Evolutionary conservation across 2,888 invertebrate genomes (phyloP).

Genomic region (Amiota mariae): DNA sequence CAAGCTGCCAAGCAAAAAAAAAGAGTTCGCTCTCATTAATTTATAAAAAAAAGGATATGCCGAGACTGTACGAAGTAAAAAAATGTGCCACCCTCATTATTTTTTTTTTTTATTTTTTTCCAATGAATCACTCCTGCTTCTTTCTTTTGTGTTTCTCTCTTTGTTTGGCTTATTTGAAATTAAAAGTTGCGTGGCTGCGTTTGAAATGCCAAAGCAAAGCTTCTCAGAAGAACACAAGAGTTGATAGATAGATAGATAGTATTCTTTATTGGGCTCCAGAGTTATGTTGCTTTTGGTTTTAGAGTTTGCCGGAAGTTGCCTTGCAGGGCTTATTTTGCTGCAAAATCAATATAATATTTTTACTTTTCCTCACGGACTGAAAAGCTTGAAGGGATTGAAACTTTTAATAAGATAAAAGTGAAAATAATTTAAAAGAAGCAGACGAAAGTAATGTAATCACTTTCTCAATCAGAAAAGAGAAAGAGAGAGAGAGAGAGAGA

Average conservation of each 20-base stretch:
- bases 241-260: not conserved
- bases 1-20: not conserved
- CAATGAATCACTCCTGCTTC: no score
- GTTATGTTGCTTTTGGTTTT: not conserved
- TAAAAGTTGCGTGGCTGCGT: constrained; percentile 24
- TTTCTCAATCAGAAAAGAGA: no score
- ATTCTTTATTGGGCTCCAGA: no score
- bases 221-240: not conserved
- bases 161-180: not conserved
- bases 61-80: constrained; percentile 17
- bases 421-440: no score
- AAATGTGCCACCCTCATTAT: constrained; percentile 27
- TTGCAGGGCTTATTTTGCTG: constrained; percentile 13
- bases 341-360: constrained; percentile 13
- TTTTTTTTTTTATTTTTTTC: constrained; percentile 7
- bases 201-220: constrained; percentile 21
- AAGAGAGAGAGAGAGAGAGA: no score
- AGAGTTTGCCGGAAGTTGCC: constrained; percentile 1
- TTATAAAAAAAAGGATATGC: constrained; percentile 14
- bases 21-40: constrained; percentile 19
- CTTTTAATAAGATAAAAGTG: no score
- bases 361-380: no score
- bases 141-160: no score
- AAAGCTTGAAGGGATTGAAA: no score
- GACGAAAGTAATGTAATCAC: no score